Conservation (phyloP, 2,113 vertebrate genomes). For the Paracyprichromis sp. region DNA sequence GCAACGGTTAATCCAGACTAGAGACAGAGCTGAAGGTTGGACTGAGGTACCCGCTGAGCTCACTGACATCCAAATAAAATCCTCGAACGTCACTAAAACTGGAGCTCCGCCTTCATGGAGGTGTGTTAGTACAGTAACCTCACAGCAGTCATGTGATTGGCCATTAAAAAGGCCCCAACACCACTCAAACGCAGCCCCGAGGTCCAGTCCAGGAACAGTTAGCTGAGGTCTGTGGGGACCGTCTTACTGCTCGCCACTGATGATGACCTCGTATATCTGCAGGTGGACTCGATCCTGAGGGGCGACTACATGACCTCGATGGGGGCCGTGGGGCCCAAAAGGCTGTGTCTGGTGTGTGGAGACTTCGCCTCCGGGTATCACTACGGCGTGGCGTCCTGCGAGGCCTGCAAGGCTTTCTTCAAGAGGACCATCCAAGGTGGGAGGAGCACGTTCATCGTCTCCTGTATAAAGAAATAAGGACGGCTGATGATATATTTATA, state of each 20-base stretch:
- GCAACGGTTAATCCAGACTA: neutral
- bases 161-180: neutral
- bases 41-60: neutral
- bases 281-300: slow-evolving; percentile 49
- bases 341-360: slow-evolving; percentile 69
- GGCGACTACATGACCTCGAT: slow-evolving; percentile 25
- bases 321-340: slow-evolving; percentile 17
- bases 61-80: neutral
- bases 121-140: neutral
- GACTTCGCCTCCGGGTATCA: slow-evolving; percentile 71
- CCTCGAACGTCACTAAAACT: fast-evolving
- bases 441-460: fast-evolving
- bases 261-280: neutral
- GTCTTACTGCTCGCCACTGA: neutral
- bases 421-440: slow-evolving; percentile 73
- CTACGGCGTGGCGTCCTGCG: slow-evolving; percentile 61
- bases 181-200: neutral
- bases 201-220: neutral
- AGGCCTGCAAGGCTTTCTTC: slow-evolving; percentile 75
- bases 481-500: neutral
- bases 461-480: neutral
- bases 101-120: neutral
- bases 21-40: neutral
- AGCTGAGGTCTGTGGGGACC: neutral
- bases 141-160: neutral